phyloP scores from a whole-genome alignment of 2,113 vertebrate genomes.

The Peromyscus californicus region DNA sequence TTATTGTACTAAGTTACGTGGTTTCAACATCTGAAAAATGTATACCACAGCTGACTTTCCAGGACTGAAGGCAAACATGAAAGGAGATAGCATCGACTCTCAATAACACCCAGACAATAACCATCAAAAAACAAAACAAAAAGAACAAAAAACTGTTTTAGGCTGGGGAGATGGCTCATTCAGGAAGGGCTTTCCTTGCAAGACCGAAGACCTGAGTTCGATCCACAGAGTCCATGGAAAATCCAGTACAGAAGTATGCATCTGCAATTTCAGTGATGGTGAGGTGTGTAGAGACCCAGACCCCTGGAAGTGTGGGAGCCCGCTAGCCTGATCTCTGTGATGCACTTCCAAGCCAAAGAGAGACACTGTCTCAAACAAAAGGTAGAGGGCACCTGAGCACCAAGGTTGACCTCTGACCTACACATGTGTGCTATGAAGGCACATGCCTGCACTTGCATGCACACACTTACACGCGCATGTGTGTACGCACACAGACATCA shows the following conservation, averaged over 20 bases:
- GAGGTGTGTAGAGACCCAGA: background rate
- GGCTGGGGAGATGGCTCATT: background rate
- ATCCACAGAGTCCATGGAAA: background rate
- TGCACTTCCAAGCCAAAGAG: background rate
- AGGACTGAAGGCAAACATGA: constrained; percentile 13
- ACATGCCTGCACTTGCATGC: rapidly evolving
- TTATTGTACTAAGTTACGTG: background rate
- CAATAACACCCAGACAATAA: background rate
- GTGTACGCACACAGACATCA: background rate
- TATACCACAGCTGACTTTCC: constrained; percentile 30
- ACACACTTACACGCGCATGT: too few species aligned
- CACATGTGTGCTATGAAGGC: background rate
- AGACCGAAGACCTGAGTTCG: background rate
- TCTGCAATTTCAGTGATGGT: background rate
- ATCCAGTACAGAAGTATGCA: background rate
- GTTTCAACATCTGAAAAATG: constrained; percentile 8
- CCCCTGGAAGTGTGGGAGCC: too few species aligned
- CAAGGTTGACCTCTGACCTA: background rate
- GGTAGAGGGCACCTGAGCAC: background rate
- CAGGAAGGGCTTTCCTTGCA: background rate
- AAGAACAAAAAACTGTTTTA: background rate
- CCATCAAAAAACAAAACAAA: background rate
- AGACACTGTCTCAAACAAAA: background rate
- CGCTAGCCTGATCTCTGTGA: background rate
- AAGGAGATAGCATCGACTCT: background rate